Evolutionary conservation across 2,113 vertebrate genomes (phyloP).

Genomic region (Cochlearius cochlearius): DNA sequence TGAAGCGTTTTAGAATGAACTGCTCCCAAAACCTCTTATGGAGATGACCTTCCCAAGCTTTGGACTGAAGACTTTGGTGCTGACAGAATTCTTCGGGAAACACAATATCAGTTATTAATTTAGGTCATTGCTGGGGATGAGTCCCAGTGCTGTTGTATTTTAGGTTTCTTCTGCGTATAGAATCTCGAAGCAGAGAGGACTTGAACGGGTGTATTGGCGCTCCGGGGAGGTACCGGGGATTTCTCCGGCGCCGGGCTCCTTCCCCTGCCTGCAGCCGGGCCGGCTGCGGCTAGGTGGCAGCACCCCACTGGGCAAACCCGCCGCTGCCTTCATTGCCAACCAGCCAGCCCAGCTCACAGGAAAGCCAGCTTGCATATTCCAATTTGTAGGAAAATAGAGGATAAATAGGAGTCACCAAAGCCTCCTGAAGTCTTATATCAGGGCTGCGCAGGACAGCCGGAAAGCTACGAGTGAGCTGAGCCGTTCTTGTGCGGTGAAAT

Average conservation of each 20-base stretch:
- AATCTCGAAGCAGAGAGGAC: not conserved
- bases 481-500: not conserved
- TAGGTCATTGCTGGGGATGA: no score
- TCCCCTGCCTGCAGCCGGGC: not conserved
- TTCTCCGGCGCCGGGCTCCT: not conserved
- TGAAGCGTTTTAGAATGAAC: not conserved
- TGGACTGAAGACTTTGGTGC: not conserved
- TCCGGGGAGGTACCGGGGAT: not conserved
- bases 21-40: not conserved
- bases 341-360: not conserved
- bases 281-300: conserved; percentile 60
- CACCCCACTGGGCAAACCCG: conserved; percentile 7
- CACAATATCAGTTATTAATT: accelerated
- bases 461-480: not conserved
- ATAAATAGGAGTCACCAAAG: not conserved
- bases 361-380: not conserved
- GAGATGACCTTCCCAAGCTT: not conserved
- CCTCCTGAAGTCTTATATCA: accelerated
- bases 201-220: not conserved
- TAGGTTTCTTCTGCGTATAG: accelerated
- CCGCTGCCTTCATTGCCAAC: accelerated
- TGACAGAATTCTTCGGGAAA: not conserved
- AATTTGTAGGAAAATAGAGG: not conserved
- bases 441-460: not conserved
- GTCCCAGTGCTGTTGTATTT: accelerated